A percentile compares a stretch with the other conserved stretches of the same genome.
Evolutionary conservation across 2,113 vertebrate genomes (phyloP).

Genomic region (Xenopus borealis): DNA sequence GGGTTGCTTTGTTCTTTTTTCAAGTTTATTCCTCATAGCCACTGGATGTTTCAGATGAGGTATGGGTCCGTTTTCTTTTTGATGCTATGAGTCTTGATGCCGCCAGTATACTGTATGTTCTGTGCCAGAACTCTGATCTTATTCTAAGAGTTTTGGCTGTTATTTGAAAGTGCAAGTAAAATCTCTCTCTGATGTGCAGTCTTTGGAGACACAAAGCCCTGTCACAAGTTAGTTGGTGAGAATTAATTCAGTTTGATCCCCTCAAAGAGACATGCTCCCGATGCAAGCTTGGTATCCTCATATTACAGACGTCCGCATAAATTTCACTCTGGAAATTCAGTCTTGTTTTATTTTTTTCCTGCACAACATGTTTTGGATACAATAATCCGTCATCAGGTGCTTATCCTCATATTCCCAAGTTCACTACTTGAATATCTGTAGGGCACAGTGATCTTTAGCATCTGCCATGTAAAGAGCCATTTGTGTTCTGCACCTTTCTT

Average conservation of each 20-base stretch:
- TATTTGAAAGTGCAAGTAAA: slow-evolving; percentile 24
- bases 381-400: too few relatives aligned
- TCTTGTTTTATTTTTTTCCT: too few relatives aligned
- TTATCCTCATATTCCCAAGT: not conserved
- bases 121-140: not conserved
- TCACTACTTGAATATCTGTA: not conserved
- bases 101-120: not conserved
- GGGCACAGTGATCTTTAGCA: not conserved
- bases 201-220: not conserved
- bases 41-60: not conserved
- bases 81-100: not conserved
- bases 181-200: not conserved
- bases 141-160: not conserved
- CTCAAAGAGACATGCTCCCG: not conserved
- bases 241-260: slow-evolving; percentile 2
- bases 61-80: not conserved
- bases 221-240: not conserved
- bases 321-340: too few relatives aligned
- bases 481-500: not conserved
- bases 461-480: not conserved
- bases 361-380: too few relatives aligned
- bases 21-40: not conserved
- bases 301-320: too few relatives aligned
- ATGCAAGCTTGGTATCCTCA: not conserved
- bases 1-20: not conserved